A percentile compares a stretch with the other conserved stretches of the same genome.
Conservation (phyloP, 2,113 vertebrate species). For the Stomatorhinus ivindoensis region DNA sequence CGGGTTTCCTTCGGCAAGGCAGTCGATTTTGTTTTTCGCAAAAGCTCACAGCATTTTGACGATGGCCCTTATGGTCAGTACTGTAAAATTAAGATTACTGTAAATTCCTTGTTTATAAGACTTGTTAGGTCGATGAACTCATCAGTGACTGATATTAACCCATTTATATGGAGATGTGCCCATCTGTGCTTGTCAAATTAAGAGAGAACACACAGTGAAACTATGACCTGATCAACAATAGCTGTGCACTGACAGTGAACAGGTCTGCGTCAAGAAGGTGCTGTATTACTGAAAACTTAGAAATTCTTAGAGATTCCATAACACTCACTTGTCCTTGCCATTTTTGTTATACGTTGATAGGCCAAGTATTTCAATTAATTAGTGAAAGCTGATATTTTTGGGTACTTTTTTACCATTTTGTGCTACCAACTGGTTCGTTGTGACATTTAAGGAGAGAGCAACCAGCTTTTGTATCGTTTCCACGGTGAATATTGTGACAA, state of each 20-base stretch:
- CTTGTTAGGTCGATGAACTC: not conserved
- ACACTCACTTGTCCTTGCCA: not conserved
- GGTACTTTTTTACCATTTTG: slow-evolving; percentile 7
- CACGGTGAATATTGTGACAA: not conserved
- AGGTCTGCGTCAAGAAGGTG: not conserved
- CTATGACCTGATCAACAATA: not conserved
- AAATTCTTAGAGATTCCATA: not conserved
- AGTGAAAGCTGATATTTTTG: slow-evolving; percentile 6
- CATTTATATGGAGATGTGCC: not conserved
- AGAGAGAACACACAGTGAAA: not conserved
- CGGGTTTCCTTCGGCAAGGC: not conserved
- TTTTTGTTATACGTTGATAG: slow-evolving; percentile 6
- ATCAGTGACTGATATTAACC: not conserved
- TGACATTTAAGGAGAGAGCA: not conserved
- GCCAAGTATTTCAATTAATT: not conserved
- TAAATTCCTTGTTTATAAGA: not conserved
- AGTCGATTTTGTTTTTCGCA: not conserved
- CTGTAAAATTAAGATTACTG: not conserved
- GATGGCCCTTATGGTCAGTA: not conserved
- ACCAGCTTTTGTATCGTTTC: not conserved
- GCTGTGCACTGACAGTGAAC: not conserved
- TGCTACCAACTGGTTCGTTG: slow-evolving; percentile 2
- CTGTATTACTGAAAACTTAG: slow-evolving; percentile 10
- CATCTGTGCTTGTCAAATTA: not conserved
- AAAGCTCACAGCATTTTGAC: not conserved